phyloP scores from a whole-genome alignment of 2,113 vertebrate species.

The Cynocephalus volans region DNA sequence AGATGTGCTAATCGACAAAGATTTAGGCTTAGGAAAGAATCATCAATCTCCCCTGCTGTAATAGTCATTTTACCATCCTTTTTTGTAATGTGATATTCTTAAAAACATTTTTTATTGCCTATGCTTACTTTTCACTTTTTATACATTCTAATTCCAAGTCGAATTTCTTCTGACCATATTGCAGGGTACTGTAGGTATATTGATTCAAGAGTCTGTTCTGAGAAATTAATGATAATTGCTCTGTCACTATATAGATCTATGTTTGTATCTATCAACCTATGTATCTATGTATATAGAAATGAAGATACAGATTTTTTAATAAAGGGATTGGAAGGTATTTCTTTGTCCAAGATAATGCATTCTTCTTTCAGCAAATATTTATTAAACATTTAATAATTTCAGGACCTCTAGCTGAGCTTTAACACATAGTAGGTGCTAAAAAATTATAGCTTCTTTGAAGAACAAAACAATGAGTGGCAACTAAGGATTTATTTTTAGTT shows the following conservation, averaged over 20 bases:
- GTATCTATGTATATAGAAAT: no score
- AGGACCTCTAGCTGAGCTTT: neutral
- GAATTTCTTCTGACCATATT: slow-evolving; percentile 53
- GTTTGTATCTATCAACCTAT: neutral
- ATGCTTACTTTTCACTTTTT: slow-evolving; percentile 33
- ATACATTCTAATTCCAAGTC: slow-evolving; percentile 41
- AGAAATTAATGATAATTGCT: slow-evolving; percentile 31
- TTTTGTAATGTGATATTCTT: slow-evolving; percentile 34
- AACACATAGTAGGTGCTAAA: neutral
- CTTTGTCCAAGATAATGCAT: neutral
- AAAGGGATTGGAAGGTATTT: neutral
- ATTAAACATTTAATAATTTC: slow-evolving; percentile 9
- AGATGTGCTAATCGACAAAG: slow-evolving; percentile 84
- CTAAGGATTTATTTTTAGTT: neutral
- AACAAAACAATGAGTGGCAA: neutral
- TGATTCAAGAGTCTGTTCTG: slow-evolving; percentile 2
- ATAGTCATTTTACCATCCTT: slow-evolving; percentile 77
- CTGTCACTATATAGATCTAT: neutral
- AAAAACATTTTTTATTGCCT: slow-evolving; percentile 67
- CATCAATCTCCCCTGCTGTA: slow-evolving; percentile 83
- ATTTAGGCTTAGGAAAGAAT: slow-evolving; percentile 83
- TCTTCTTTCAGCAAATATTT: slow-evolving; percentile 18
- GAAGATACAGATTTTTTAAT: slow-evolving; percentile 5
- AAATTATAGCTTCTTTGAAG: neutral
- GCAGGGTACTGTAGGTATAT: neutral